phyloP scores from a whole-genome alignment of 2,113 vertebrate species.

The Muscicapa adusta region DNA sequence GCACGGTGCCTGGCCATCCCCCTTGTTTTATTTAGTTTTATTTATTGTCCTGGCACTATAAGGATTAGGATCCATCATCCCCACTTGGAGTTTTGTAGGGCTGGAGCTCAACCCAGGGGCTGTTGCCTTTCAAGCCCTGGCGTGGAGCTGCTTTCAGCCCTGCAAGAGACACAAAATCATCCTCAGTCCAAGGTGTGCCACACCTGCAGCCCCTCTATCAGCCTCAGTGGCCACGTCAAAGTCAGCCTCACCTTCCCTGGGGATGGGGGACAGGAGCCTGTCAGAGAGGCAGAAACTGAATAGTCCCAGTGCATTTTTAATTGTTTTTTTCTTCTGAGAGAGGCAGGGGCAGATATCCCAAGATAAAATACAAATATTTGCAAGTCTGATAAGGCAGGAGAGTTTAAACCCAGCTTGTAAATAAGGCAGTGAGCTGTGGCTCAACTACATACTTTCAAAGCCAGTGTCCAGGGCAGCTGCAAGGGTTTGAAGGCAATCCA shows the following conservation, averaged over 20 bases:
- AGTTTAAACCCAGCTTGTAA: not conserved
- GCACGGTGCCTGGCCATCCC: accelerated
- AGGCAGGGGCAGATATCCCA: not conserved
- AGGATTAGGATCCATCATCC: not conserved
- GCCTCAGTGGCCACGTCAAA: accelerated
- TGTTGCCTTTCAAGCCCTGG: not conserved
- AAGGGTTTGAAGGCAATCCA: not conserved
- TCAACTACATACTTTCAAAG: not conserved
- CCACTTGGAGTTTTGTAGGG: not conserved
- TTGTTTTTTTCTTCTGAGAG: not conserved
- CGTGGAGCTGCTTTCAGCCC: not conserved
- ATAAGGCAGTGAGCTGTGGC: not conserved
- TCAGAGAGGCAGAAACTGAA: not conserved
- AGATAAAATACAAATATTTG: not conserved
- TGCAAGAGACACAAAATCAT: not conserved
- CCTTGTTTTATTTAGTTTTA: not conserved
- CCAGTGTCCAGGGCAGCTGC: not conserved
- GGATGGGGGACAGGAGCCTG: not conserved
- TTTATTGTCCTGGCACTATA: not conserved
- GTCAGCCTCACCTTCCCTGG: not conserved
- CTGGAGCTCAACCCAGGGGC: accelerated
- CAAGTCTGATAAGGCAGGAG: not conserved
- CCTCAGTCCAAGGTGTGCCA: not conserved
- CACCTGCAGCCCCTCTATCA: not conserved
- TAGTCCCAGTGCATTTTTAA: not conserved